A percentile compares a stretch with the other conserved stretches of the same genome.
Conservation (phyloP, 2,888 invertebrate species). For the Hyposoter dolosus region DNA sequence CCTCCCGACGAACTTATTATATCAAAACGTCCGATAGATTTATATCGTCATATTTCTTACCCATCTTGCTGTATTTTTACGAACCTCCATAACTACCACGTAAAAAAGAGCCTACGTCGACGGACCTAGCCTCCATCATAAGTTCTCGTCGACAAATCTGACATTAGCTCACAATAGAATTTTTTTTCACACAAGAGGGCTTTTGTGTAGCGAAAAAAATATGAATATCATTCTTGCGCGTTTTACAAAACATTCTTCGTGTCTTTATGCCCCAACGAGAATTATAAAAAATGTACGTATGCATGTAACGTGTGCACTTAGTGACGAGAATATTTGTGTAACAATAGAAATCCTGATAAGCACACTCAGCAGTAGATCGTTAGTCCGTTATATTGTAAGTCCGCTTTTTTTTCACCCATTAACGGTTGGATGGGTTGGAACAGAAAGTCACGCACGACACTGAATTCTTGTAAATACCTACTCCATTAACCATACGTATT, state of each 20-base stretch:
- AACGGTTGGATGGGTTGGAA: conserved; percentile 25
- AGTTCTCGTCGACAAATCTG: not conserved
- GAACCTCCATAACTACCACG: conserved; percentile 48
- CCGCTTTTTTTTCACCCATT: conserved; percentile 22
- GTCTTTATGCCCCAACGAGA: not conserved
- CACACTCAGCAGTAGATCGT: conserved; percentile 10
- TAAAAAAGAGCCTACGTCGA: conserved; percentile 40
- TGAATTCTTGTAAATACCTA: conserved; percentile 14
- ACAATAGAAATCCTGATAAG: conserved; percentile 62
- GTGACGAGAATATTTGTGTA: conserved; percentile 39
- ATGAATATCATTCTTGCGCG: not conserved
- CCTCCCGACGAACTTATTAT: conserved; percentile 54
- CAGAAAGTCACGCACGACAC: conserved; percentile 40
- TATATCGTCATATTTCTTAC: conserved; percentile 51
- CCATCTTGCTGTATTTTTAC: conserved; percentile 42
- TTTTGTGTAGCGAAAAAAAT: not conserved
- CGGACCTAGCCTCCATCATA: not conserved
- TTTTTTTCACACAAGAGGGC: not conserved
- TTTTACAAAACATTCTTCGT: not conserved
- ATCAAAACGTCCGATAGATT: conserved; percentile 62
- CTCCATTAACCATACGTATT: not conserved
- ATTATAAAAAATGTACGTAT: not conserved
- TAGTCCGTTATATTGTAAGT: conserved; percentile 21
- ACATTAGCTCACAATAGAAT: not conserved
- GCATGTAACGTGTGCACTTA: conserved; percentile 7